Evolutionary conservation across 2,888 invertebrate genomes (phyloP), one percentile per base, ranked within the genome.

Genomic region (Drosophila colorata): DNA sequence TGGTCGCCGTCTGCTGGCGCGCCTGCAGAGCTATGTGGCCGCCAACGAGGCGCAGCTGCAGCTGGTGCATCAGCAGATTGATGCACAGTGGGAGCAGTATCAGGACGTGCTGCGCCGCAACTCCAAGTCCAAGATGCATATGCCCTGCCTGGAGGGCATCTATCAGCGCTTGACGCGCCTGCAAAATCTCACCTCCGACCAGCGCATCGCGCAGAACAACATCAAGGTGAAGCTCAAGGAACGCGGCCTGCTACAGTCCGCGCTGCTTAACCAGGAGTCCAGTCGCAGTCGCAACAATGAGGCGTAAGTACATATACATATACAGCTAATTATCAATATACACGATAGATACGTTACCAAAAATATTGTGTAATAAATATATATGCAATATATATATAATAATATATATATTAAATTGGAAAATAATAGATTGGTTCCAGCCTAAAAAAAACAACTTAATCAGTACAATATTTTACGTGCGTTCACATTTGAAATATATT

Each of bases 81-180:
- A 97, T 88, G 93, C 95, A 52, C 95, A 96, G 78, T 97, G 97
- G 97, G 94, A 95, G 28, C 94, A 94, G 64, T 94, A 93, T 82
- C 94, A 94, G 84, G 93, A 94, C 74, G 91, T 94, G 43, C 92
- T 91, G 58, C 93, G 91, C 57, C 93, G 92, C 81, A 93, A 90
- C 52, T 87, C 90, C 0, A 90, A 86, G 55, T 81, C 87, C 1
- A 89, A 90, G 60, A 90, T 92, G 88, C 89, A 91, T 67, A 89
- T 91, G 53, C 96, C 97, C 0, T 95, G 95, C 31, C 92, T 96
- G 79, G 96, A 97, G 85, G 94, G 95, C 31, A 94, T 97, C 8
- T 97, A 97, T 92, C 96, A 96, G 85, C 95, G 96, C 0, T 93
- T 97, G 86, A 95, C 96, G 28, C 95, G 94, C 66, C 95, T 97